Evolutionary conservation across 23 tunicate species (phyloP).

Genomic region (Botrylloides violaceus): DNA sequence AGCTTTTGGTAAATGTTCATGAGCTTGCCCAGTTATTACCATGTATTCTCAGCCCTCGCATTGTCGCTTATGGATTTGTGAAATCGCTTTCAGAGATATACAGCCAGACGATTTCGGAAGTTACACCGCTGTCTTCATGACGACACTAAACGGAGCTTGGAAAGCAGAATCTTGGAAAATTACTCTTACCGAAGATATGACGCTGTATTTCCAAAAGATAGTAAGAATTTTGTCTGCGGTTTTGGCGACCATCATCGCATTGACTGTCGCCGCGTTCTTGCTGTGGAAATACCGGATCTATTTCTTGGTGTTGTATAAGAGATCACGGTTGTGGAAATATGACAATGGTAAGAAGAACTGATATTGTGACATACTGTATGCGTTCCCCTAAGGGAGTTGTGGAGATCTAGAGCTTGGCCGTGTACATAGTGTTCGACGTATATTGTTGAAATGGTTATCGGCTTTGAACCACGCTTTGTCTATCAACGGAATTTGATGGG

Average conservation of each 20-base stretch:
- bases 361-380: too few relatives aligned
- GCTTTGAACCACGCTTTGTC: too few relatives aligned
- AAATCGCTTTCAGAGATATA: not conserved
- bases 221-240: not conserved
- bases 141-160: not conserved
- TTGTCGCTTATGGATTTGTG: too few relatives aligned
- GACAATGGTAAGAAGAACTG: slow-evolving; percentile 9
- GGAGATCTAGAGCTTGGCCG: too few relatives aligned
- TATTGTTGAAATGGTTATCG: too few relatives aligned
- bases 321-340: slow-evolving; percentile 11
- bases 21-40: too few relatives aligned
- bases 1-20: too few relatives aligned
- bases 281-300: not conserved
- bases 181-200: not conserved
- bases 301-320: not conserved
- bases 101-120: not conserved
- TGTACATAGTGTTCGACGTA: too few relatives aligned
- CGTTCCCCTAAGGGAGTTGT: too few relatives aligned
- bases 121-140: not conserved
- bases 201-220: not conserved
- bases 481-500: too few relatives aligned
- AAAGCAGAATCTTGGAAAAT: not conserved
- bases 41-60: too few relatives aligned
- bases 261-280: not conserved
- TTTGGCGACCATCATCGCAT: not conserved